These are phyloP conservation scores for Heliconius hewitsoni DNA, from an alignment of 1,140 invertebrate species.

Conservation along the genomic window DNA sequence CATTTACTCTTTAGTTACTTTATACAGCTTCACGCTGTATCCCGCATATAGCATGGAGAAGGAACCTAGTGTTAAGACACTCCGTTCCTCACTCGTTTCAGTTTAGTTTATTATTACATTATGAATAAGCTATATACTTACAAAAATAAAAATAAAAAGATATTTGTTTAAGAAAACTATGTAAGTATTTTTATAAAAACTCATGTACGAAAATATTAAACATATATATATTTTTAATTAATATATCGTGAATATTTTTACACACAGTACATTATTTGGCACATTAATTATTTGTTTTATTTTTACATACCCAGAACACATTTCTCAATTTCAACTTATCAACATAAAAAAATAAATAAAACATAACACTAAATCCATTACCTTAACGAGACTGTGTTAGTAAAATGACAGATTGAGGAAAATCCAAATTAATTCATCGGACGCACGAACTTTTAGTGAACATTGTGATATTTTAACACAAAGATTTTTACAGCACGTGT, in stretches of 20 bases:
- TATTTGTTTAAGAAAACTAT: no score
- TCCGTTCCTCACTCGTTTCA: no score
- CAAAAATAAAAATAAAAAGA: no score
- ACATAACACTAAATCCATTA: slow-evolving; percentile 20
- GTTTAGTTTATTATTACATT: no score
- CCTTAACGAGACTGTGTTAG: slow-evolving; percentile 38
- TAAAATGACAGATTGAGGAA: slow-evolving; percentile 27
- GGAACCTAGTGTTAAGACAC: no score
- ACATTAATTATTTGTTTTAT: neutral
- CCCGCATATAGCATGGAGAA: no score
- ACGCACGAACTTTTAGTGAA: slow-evolving; percentile 27
- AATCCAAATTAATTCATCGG: slow-evolving; percentile 12
- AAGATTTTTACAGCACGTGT: slow-evolving; percentile 41
- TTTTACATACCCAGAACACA: neutral
- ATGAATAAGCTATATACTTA: no score
- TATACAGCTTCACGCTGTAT: no score
- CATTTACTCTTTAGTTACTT: neutral
- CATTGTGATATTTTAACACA: slow-evolving; percentile 39
- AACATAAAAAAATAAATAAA: neutral
- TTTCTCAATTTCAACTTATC: neutral
- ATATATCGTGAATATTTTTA: no score
- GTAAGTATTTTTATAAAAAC: no score
- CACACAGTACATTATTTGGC: neutral
- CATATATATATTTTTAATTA: no score
- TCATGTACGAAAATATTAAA: no score